These are phyloP conservation scores for Gastrophryne carolinensis DNA, from an alignment of 2,797 vertebrate genomes.

Conservation along the genomic window DNA sequence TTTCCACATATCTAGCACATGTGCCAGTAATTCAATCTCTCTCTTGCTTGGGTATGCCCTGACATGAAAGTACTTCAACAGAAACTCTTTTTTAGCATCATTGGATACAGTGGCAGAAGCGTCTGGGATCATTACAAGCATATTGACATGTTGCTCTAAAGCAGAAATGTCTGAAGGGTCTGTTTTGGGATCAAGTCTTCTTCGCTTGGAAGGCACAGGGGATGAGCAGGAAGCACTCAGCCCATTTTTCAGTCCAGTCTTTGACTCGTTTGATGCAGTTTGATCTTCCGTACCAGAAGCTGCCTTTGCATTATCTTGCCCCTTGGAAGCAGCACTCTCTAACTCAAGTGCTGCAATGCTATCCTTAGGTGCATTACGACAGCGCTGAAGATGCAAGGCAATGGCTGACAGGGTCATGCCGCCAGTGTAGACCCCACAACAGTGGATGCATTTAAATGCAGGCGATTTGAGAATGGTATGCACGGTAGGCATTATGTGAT, in stretches of 20 bases:
- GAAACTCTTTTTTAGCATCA: constrained; percentile 83
- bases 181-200: constrained; percentile 66
- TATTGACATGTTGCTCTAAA: constrained; percentile 59
- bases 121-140: constrained; percentile 79
- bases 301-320: constrained; percentile 62
- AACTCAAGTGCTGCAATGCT: constrained; percentile 62
- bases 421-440: constrained; percentile 93
- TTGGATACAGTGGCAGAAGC: constrained; percentile 64
- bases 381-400: constrained; percentile 88
- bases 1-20: constrained; percentile 75
- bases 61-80: constrained; percentile 86
- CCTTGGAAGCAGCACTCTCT: constrained; percentile 56
- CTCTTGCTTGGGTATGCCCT: constrained; percentile 85
- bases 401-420: constrained; percentile 92
- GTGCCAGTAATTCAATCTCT: constrained; percentile 83
- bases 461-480: constrained; percentile 91
- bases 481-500: constrained; percentile 91
- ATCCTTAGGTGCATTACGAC: constrained; percentile 84
- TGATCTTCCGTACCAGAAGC: constrained; percentile 51
- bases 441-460: constrained; percentile 96
- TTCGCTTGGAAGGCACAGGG: constrained; percentile 72
- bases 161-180: constrained; percentile 53
- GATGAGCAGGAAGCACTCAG: constrained; percentile 55
- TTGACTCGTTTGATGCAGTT: constrained; percentile 57
- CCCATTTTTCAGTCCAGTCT: constrained; percentile 43